phyloP scores from a whole-genome alignment of 2,797 vertebrate genomes.

The Gadopsis marmoratus region DNA sequence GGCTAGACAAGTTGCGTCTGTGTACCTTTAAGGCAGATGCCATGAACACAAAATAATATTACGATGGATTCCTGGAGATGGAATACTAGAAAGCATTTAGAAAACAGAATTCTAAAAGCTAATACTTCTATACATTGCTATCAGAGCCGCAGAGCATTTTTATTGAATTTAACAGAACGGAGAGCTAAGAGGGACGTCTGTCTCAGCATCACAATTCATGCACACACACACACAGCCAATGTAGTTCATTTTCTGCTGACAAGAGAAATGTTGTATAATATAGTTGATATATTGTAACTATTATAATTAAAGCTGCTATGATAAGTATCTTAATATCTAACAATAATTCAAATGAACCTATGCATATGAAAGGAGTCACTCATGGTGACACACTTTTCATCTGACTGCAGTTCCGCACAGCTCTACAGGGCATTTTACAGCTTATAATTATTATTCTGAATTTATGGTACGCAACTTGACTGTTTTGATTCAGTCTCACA shows the following conservation, averaged over 20 bases:
- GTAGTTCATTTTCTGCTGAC: not conserved
- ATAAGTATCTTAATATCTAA: not conserved
- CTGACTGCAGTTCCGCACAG: not conserved
- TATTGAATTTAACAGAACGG: conserved; percentile 29
- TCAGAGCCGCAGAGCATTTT: not conserved
- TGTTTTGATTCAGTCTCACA: not conserved
- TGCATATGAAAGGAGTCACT: not conserved
- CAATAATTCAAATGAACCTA: not conserved
- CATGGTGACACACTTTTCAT: not conserved
- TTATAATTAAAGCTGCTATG: not conserved
- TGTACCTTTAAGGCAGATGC: conserved; percentile 18
- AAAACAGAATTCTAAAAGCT: conserved; percentile 29
- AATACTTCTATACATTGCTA: conserved; percentile 18
- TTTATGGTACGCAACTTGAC: too few relatives aligned
- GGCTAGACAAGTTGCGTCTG: not conserved
- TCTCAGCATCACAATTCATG: conserved; percentile 6
- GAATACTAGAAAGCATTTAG: conserved; percentile 18
- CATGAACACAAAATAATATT: conserved; percentile 26
- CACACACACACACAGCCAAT: not conserved
- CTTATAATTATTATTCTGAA: too few relatives aligned
- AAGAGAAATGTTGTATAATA: not conserved
- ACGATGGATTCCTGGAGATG: conserved; percentile 31
- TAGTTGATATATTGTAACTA: not conserved
- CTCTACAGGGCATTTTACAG: not conserved
- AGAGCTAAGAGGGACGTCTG: not conserved